phyloP scores from a whole-genome alignment of 2,113 vertebrate species.

The Mormoops blainvillei region DNA sequence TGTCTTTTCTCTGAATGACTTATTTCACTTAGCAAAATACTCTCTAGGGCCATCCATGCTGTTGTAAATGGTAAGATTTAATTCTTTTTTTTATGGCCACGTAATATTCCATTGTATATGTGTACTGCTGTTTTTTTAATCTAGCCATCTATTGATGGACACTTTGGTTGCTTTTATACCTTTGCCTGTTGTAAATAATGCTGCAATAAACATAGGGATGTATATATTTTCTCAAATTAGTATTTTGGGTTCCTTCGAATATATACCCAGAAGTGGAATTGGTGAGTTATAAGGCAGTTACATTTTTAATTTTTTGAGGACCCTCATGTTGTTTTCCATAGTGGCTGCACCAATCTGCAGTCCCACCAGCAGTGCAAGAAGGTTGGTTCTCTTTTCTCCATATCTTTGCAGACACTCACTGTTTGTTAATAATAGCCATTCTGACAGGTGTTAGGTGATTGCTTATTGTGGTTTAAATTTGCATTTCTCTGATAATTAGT shows the following conservation, averaged over 20 bases:
- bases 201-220: background rate
- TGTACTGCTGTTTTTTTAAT: too few relatives aligned
- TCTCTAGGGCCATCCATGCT: too few relatives aligned
- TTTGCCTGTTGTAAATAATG: background rate
- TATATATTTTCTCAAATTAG: background rate
- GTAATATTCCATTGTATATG: too few relatives aligned
- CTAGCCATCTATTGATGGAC: background rate
- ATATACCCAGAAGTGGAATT: background rate
- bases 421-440: background rate
- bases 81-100: too few relatives aligned
- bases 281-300: background rate
- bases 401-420: background rate
- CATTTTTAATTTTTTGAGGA: background rate
- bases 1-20: too few relatives aligned
- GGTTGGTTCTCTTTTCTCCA: background rate
- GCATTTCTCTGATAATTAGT: background rate
- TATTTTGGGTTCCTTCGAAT: background rate
- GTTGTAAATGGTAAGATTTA: too few relatives aligned
- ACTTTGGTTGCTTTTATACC: background rate
- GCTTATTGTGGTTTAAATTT: background rate
- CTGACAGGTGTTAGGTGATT: background rate
- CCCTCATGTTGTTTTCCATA: background rate
- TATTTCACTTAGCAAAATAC: too few relatives aligned
- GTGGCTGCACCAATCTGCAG: background rate
- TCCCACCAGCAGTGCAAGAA: background rate